Base-by-base conservation (phyloP, 2,113 vertebrate species). In the Amazona vittata region DNA sequence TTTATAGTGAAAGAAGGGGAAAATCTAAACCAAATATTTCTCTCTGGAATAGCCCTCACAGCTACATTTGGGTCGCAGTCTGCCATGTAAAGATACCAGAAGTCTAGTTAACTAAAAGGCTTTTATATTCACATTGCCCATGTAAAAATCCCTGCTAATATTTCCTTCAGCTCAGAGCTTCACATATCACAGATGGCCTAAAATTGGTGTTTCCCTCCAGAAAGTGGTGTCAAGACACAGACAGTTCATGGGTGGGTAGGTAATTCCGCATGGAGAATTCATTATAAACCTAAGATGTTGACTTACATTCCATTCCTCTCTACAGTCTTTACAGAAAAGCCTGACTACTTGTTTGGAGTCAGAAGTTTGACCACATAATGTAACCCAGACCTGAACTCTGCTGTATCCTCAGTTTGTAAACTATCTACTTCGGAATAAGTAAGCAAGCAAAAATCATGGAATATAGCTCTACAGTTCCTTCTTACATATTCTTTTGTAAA, bases 241-340 rank as follows among this genome's bases (percentile, higher is more conserved):
- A 28, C 5, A 25, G 14, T 44, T 74, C 31, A 73, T n/a, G 12
- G 5, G 3, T 41, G 12, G 5, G 3, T 49, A 77, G 8, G 5
- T 47, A 76, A 16, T 25, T 19, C 8, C 8, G 52, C n/a, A 46
- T 0, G 4, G 26, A 80, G 12, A 62, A 9, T 60, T 90, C 25
- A 29, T 19, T 43, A 65, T 80, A 41, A 83, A 86, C 8, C 6
- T 63, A 77, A 53, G 24, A 59, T 39, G 41, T 57, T 17, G 0
- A 39, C 5, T 55, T 52, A 73, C 1, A 33, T 4, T n/a, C 6
- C 1, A 0, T 44, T 88, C 7, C 83, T 11, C 21, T 49, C n/a
- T 57, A 22, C 1, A 0, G 0, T 44, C 15, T 76, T 47, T 44
- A 25, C 22, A 67, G 15, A 73, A 73, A 60, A 63, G 44, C 4